A percentile compares a stretch with the other conserved stretches of the same genome.
Conservation (phyloP, 2,797 vertebrate genomes). For the Sebastes elongatus region DNA sequence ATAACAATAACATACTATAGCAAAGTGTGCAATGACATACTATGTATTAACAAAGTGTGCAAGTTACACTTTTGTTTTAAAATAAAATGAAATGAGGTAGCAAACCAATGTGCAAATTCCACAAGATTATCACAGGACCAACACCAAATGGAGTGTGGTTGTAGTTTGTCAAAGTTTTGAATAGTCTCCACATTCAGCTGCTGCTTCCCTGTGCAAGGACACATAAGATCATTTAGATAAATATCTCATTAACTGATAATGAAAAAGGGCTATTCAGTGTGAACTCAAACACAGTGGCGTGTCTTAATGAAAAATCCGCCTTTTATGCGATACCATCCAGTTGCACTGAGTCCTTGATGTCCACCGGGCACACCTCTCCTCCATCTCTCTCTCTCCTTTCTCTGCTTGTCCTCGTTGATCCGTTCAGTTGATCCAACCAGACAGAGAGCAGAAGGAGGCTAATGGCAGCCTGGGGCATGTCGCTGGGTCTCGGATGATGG, state of each 20-base stretch:
- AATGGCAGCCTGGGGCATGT: constrained; percentile 58
- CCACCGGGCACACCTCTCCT: not conserved
- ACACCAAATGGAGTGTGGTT: no score
- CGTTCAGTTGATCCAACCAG: constrained; percentile 47
- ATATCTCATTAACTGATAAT: constrained; percentile 47
- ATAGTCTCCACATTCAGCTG: not conserved
- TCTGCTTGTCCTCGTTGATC: constrained; percentile 22
- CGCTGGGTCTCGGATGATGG: constrained; percentile 38
- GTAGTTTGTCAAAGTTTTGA: not conserved
- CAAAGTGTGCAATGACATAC: no score
- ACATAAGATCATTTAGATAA: constrained; percentile 29
- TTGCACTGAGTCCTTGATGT: constrained; percentile 18
- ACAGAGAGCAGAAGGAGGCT: constrained; percentile 68
- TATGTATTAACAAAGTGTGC: no score
- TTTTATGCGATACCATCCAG: not conserved
- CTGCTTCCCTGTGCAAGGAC: not conserved
- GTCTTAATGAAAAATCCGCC: not conserved
- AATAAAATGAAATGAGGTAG: no score
- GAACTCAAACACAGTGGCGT: not conserved
- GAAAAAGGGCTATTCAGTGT: constrained; percentile 18
- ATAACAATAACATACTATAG: no score
- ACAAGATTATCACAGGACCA: no score
- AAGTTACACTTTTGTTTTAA: no score
- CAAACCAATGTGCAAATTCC: no score
- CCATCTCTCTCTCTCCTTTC: constrained; percentile 2